A percentile compares a stretch with the other conserved stretches of the same genome.
Conservation (phyloP, 1,140 invertebrate species). For the Batillaria attramentaria region DNA sequence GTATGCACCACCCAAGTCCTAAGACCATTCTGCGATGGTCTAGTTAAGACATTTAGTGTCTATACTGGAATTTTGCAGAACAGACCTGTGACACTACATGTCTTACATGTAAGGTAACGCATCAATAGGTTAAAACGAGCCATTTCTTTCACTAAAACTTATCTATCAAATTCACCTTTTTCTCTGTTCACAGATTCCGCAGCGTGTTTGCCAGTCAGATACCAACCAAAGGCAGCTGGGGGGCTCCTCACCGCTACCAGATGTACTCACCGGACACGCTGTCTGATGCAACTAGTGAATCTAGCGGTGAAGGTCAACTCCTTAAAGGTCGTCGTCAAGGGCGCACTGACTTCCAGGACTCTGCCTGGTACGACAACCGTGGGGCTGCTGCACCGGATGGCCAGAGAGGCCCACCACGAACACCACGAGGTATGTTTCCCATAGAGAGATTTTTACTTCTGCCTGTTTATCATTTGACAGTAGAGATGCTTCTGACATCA, state of each 20-base stretch:
- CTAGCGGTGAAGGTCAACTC: constrained; percentile 27
- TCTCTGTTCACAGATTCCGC: constrained; percentile 25
- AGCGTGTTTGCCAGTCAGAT: constrained; percentile 30
- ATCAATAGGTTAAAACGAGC: not conserved
- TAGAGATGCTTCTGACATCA: too few relatives aligned
- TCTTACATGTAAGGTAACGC: not conserved
- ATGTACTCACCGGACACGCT: constrained; percentile 31
- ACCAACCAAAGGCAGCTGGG: constrained; percentile 32
- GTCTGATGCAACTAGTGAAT: constrained; percentile 27
- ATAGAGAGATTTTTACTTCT: too few relatives aligned
- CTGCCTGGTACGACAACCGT: constrained; percentile 33
- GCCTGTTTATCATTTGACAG: too few relatives aligned
- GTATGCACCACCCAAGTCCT: too few relatives aligned
- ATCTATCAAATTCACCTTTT: not conserved
- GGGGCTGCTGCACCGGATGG: not conserved
- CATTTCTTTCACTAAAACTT: not conserved
- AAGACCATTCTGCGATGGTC: too few relatives aligned
- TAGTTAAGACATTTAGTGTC: too few relatives aligned
- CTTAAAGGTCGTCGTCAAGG: constrained; percentile 2
- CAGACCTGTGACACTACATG: not conserved
- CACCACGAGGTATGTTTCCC: too few relatives aligned
- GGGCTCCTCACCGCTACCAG: not conserved
- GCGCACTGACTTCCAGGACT: constrained; percentile 33
- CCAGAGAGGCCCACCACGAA: not conserved
- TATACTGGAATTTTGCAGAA: too few relatives aligned